Percentiles rank a stretch among this genome's conserved stretches.
These are phyloP conservation scores for Tragelaphus imberbis DNA, from an alignment of 2,113 vertebrate species.

Conservation along the genomic window DNA sequence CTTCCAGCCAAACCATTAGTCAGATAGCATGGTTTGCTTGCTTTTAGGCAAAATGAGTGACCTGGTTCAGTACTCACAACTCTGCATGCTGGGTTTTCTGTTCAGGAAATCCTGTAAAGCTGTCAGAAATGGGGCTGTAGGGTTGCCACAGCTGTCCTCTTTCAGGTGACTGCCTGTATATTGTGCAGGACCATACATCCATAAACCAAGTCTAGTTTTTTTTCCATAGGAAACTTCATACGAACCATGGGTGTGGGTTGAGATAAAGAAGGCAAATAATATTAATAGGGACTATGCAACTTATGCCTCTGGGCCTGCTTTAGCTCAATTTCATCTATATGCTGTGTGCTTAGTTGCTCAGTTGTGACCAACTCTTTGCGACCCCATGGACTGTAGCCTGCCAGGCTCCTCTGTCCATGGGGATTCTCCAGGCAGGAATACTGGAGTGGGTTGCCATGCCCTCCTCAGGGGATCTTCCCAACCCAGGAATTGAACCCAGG, in stretches of 20 bases:
- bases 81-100: background rate
- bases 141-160: background rate
- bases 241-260: background rate
- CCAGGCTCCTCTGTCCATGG: background rate
- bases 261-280: background rate
- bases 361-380: background rate
- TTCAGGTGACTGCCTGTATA: background rate
- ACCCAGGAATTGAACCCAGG: background rate
- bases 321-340: background rate
- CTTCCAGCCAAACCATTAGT: background rate
- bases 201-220: background rate
- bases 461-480: background rate
- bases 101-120: background rate
- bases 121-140: background rate
- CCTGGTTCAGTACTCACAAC: background rate
- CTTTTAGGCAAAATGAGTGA: background rate
- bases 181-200: background rate
- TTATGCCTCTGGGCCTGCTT: background rate
- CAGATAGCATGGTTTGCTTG: background rate
- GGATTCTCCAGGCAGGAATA: background rate
- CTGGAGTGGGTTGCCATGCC: background rate
- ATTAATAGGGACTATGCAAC: background rate
- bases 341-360: background rate
- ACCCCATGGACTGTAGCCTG: background rate
- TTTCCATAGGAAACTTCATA: background rate